Base-by-base conservation (phyloP, 35 echinoderm and acorn worm genomes). In the Nesometra sesokonis region DNA sequence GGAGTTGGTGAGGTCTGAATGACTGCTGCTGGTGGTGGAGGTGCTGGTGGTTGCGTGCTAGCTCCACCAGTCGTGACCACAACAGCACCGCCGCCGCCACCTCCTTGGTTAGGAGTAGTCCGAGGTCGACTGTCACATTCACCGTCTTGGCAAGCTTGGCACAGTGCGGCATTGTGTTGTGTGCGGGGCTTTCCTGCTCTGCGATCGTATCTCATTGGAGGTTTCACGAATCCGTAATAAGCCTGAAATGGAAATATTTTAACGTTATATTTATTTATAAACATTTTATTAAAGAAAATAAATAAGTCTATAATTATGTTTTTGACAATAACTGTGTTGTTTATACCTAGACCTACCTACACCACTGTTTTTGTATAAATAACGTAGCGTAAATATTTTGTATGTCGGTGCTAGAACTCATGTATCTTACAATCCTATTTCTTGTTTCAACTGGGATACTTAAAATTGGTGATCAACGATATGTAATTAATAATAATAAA, bases 81-180 rank as follows among this genome's bases (percentile, higher is more conserved):
- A 7, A 43, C 38, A 43, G 5, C 38, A 15, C 38, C 38, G 2
- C 9, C 52, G 2, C 38, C 38, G 38, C 38, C 38, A 17, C 9
- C 52, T 19, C 8, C 52, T 19, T 5, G 52, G 52, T 67, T 67
- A 2, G 52, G 8, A 29, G 78, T 81, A 19, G 82, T 87, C 15
- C 92, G 77, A 13, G 87, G 92, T 77, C 85, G 47, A 57, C 92
- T 91, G 85, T 94, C 93, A 36, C 95, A 98, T 86, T 98, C 95
- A 0, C 95, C 95, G 35, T 98, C 95, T 34, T 86, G 43, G 35
- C 95, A 98, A 17, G 95, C 95, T 34, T 98, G 95, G 67, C 95
- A 98, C 34, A 93, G 83, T 23, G 86, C 85, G 13, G 92, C 92
- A 77, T 93, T 98, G 88, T 98, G 95, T 33, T 93, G 95, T 32